Base-by-base conservation (phyloP, 2,113 vertebrate species). In the Ictidomys tridecemlineatus region DNA sequence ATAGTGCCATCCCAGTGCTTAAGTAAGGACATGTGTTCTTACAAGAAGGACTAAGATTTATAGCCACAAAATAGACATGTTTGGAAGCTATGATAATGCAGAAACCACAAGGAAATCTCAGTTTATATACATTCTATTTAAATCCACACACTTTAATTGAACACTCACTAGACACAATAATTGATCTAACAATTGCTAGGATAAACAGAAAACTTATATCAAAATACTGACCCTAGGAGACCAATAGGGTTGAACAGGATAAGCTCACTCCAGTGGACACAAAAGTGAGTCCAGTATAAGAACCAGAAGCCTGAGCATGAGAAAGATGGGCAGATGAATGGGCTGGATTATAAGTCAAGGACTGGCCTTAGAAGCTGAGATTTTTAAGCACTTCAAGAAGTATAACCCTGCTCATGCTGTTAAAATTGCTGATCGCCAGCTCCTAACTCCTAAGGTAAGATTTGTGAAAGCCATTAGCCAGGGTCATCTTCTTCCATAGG, bases 131-230 rank as follows among this genome's bases (percentile, higher is more conserved):
- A 45, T 89, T 96, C 28, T 74, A 76, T 89, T 94, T 22, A 96
- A 89, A 32, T 13, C 6, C 18, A 80, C 91, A 89, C 87, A 56
- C 22, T 89, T 95, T 93, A 90, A 94, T 73, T 88, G 56, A 73
- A 18, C 3, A 0, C 5, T 69, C 2, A 34, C 13, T 77, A 85
- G 37, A 80, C 48, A 77, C 28, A 82, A 87, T 0, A 56, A 72
- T 32, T 37, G 28, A 51, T 76, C 39, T 14, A 85, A 18, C 8
- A 87, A 58, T 48, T 58, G 13, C 45, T 93, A 13, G 16, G 12
- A 28, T 84, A 82, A 87, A 8, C 56, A 90, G 18, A 12, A 90
- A 16, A n/a, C 6, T 92, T 84, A 69, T 26, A 24, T 77, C 26
- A 76, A 65, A 85, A 70, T 74, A 18, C 16, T 42, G 12, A 13